Evolutionary conservation across 2,113 vertebrate genomes (phyloP), one percentile per base, ranked within the genome.

Genomic region (Seriola rivoliana): DNA sequence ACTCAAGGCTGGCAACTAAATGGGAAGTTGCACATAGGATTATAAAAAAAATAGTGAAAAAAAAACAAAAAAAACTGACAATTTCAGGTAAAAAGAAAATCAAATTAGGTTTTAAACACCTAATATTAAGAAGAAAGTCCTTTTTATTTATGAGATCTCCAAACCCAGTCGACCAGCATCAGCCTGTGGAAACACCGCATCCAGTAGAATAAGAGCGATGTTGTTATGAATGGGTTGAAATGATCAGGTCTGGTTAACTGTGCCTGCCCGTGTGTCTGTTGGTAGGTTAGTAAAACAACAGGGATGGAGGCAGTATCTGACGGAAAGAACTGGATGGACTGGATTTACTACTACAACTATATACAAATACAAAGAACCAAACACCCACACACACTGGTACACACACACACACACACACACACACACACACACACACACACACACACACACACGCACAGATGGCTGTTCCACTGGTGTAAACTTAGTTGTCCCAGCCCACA

Each of bases 291-390:
- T 62, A 32, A 81, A 84, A 76, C 59, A 84, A 78, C 60, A 50
- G 48, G 75, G 38, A 71, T 34, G 23, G 13, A 77, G 65, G 54
- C 48, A 42, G 62, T 13, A 48, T 40, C 63, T 63, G 60, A 68
- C 58, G 10, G 7, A 63, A 63, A 69, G 58, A 94, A 91, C 88
- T 86, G 79, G 90, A 86, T 55, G 29, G 76, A 93, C 93, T 87
- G 87, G 90, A 85, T 91, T 80, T 90, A 71, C 88, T 38, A 73
- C 90, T 78, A 89, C 75, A 36, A 50, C 80, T 79, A 64, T 40
- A 80, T 19, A 55, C 13, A 84, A 46, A 71, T 50, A 81, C 59
- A 78, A 71, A 65, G 25, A 75, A 42, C 46, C 40, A 85, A 71
- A 82, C 90, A 84, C 85, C 36, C 85, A 84, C 69, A 23, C 34